Evolutionary conservation across 2,797 vertebrate species (phyloP).

Genomic region (Poecilia wingei): DNA sequence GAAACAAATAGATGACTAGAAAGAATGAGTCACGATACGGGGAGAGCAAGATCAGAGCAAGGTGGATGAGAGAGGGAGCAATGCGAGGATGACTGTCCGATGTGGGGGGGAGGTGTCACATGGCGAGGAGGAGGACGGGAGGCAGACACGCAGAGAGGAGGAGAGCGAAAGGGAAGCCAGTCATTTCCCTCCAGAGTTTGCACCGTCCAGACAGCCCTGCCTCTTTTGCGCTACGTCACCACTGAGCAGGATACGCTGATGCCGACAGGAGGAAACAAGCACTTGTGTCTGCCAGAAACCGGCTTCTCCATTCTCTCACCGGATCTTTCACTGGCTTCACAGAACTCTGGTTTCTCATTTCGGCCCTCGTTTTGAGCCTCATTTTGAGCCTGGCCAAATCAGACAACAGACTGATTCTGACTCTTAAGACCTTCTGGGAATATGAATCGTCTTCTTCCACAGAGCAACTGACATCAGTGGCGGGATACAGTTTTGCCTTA

Average conservation of each 20-base stretch:
- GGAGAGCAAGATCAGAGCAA: constrained; percentile 26
- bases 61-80: constrained; percentile 22
- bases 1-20: constrained; percentile 21
- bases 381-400: constrained; percentile 7
- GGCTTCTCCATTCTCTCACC: constrained; percentile 51
- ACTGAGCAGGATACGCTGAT: constrained; percentile 62
- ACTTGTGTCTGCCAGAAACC: constrained; percentile 42
- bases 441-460: constrained; percentile 22
- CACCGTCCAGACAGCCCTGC: constrained; percentile 58
- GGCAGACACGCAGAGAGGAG: constrained; percentile 47
- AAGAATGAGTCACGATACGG: constrained; percentile 52
- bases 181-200: constrained; percentile 60
- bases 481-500: constrained; percentile 26
- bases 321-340: constrained; percentile 29
- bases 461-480: constrained; percentile 19
- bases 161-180: constrained; percentile 35
- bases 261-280: constrained; percentile 57
- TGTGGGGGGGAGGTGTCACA: constrained; percentile 42
- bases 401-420: constrained; percentile 22
- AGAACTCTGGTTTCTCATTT: constrained; percentile 10
- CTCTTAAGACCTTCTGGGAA: constrained; percentile 47
- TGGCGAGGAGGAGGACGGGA: constrained; percentile 39
- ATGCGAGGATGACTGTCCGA: constrained; percentile 19
- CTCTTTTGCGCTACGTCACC: constrained; percentile 67
- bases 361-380: constrained; percentile 8